Evolutionary conservation across 2,888 invertebrate genomes (phyloP).

Genomic region (Chrysomela aeneicollis): DNA sequence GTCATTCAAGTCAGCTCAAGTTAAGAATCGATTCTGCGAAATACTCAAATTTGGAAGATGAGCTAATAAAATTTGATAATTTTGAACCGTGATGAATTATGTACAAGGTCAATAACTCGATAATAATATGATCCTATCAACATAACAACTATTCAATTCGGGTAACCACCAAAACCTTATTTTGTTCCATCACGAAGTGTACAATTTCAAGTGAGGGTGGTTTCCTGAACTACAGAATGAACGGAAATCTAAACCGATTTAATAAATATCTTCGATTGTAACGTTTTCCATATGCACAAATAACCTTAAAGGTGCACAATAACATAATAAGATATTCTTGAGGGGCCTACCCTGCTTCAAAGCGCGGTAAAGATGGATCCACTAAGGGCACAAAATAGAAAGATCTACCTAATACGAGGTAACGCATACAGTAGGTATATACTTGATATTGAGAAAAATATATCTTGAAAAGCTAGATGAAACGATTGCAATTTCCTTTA

Average conservation of each 20-base stretch:
- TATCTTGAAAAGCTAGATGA: too few relatives aligned
- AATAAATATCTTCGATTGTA: slow-evolving; percentile 44
- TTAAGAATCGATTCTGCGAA: too few relatives aligned
- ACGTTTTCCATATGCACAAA: slow-evolving; percentile 52
- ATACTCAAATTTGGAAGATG: too few relatives aligned
- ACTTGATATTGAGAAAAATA: too few relatives aligned
- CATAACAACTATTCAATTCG: slow-evolving; percentile 1
- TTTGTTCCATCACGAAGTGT: slow-evolving; percentile 23
- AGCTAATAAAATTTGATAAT: too few relatives aligned
- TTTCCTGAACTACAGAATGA: slow-evolving; percentile 24
- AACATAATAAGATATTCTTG: slow-evolving; percentile 55
- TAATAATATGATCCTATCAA: slow-evolving; percentile 16
- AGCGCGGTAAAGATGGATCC: background rate
- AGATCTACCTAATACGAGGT: background rate
- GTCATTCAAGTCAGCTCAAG: too few relatives aligned
- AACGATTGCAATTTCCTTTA: too few relatives aligned
- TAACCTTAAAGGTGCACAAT: slow-evolving; percentile 56
- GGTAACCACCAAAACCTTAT: slow-evolving; percentile 1
- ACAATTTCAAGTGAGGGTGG: slow-evolving; percentile 35
- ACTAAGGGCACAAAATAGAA: background rate
- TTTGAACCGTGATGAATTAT: too few relatives aligned
- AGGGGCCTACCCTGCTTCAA: slow-evolving; percentile 39
- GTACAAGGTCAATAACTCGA: background rate
- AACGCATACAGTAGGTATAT: background rate
- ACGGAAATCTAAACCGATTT: slow-evolving; percentile 35